Evolutionary conservation across 2,888 invertebrate species (phyloP).

Genomic region (Dilophus febrilis): DNA sequence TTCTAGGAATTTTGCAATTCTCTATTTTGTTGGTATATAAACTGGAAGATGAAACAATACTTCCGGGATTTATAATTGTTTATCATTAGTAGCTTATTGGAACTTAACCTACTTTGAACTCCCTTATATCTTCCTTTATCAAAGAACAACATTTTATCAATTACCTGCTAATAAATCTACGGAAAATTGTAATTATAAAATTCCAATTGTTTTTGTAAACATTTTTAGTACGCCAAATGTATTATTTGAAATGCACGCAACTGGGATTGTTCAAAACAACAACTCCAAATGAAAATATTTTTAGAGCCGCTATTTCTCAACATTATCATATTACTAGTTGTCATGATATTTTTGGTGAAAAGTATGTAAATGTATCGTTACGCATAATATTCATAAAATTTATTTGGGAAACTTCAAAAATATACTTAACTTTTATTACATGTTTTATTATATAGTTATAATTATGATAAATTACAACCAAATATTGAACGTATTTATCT

Average conservation of each 20-base stretch:
- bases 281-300: not conserved
- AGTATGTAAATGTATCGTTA: not conserved
- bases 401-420: too few species aligned
- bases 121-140: too few species aligned
- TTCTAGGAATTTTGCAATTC: too few species aligned
- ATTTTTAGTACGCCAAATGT: not conserved
- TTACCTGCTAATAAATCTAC: not conserved
- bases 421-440: too few species aligned
- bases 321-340: not conserved
- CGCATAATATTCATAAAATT: too few species aligned
- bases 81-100: not conserved
- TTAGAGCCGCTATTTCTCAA: not conserved
- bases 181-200: not conserved
- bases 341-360: not conserved
- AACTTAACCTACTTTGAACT: too few species aligned
- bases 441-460: not conserved
- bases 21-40: too few species aligned
- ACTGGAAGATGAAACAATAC: too few species aligned
- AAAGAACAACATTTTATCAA: too few species aligned
- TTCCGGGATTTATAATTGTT: too few species aligned
- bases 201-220: too few species aligned
- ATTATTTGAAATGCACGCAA: not conserved
- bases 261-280: not conserved
- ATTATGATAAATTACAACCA: not conserved
- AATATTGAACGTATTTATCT: not conserved